Evolutionary conservation across 2,888 invertebrate genomes (phyloP), one percentile per base, ranked within the genome.

Genomic region (Mythimna ferrago): DNA sequence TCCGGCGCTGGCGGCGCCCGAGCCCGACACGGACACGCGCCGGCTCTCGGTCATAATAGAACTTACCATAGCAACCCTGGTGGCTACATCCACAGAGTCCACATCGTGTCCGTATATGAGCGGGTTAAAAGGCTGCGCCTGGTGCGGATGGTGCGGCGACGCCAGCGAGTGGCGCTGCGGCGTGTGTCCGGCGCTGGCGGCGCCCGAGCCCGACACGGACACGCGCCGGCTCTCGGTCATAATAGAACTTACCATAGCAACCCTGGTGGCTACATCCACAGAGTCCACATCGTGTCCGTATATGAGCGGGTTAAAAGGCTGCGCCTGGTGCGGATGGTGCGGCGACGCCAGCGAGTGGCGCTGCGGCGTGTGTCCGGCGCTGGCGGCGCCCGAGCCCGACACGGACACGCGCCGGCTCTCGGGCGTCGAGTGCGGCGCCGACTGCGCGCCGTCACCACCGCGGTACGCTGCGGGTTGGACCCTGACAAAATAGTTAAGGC

Each of bases 51-150:
- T n/a, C n/a, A n/a, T n/a, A 26, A 26, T 6, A 32, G 19, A 58
- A 44, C 61, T 66, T 70, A 92, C 92, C 92, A 92, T 92, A 4
- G 92, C 99, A 62, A 99, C 99, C 78, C 99, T 96, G 0, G 99
- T 99, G 11, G 99, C 99, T 32, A 99, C 98, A 93, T 99, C 99
- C 0, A 99, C 99, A 0, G 99, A 99, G 93, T 99, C 99, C 0
- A 99, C 99, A 92, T 99, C 99, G 89, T 98, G 98, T 58, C 98
- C 99, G 91, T 98, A 99, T 84, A 99, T 98, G 89, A 99, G 98
- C 0, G 99, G 99, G 95, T 99, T 99, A 85, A 97, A 97, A 9
- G 97, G 97, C 87, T 97, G 97, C 11, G 97, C 94, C 53, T 78
- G 82, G 3, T 77, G 73, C 9, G 90, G 76, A 70, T 85, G 86